Base-by-base conservation (phyloP, 1,140 invertebrate species). In the Listronotus bonariensis region DNA sequence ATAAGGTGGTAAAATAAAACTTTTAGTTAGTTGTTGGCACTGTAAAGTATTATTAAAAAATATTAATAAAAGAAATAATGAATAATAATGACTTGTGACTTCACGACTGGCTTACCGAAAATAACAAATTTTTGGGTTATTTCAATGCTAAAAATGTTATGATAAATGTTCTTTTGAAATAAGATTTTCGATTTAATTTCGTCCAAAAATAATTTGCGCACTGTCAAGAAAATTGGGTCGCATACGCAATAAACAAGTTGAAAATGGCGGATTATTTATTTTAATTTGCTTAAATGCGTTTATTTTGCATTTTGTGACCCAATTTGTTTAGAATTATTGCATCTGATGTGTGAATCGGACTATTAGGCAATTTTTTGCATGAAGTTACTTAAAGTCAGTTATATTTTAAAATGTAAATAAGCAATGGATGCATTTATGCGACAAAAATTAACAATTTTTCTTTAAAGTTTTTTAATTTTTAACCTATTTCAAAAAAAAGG, bases 211-310 rank as follows among this genome's bases (percentile, higher is more conserved):
- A 53, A 53, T 53, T 36, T 15, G 57, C 46, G 11, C 1, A 51
- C 57, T 51, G 57, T 60, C 57, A 60, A 38, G 42, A 60, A 45
- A 60, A 60, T 60, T 49, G 14, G 57, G 57, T 60, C 57, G 18
- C 45, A 36, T 51, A 49, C 57, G 57, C 57, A 60, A 60, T 60
- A 51, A 51, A 60, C 31, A 45, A 60, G 14, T 38, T 34, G 26
- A 51, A 45, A 43, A 60, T 36, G 57, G 57, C 48, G 26, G 17
- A 51, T 60, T 49, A 60, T 60, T 60, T 60, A 60, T 60, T 60
- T 60, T 49, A 60, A 60, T 60, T 60, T 45, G 46, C 57, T 51
- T 60, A 49, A 51, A 60, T 60, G 57, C 57, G 57, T 41, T 60
- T 60, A 60, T 60, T 60, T 60, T 60, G 45, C 57, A 60, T 60